Base-by-base conservation (phyloP, 2,888 invertebrate genomes). In the Hedya salicella region DNA sequence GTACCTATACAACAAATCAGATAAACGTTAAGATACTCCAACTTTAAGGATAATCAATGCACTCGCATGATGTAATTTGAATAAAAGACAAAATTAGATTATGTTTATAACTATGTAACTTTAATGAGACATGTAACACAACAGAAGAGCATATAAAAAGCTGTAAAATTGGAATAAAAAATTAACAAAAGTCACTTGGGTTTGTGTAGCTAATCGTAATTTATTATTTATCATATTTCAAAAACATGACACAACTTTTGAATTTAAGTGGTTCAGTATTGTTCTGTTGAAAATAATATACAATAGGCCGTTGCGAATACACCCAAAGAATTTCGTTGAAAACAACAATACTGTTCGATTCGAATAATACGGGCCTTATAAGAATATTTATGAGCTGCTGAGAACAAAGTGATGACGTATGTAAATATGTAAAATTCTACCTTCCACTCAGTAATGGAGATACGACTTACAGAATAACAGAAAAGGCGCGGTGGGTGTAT, bases 381-480 rank as follows among this genome's bases (percentile, higher is more conserved):
- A 62, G 62, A 53, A 46, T 62, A 53, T 62, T 44, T 62, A 62
- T 62, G 62, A 62, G 62, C 53, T 44, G 52, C 32, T 11, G 30
- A 19, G 61, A 62, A 42, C 44, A 19, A 14, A 52, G 52, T 44
- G 44, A 52, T 62, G 52, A 62, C 36, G 62, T 46, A 46, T 30
- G 42, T 56, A 30, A 44, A 44, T 39, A 53, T 46, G 53, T 53
- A 62, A 52, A 62, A 46, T 44, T 53, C 14, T 62, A 46, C 21
- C 42, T 32, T 46, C 62, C 21, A 36, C 32, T 19, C 46, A 48
- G 46, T 32, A 52, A 48, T 19, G 32, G 11, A 46, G 32, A 17
- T 30, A 30, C 21, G 9, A 40, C 42, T 56, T 56, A 56, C 39
- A 42, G 25, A 11, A 36, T 36, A 36, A 54, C 11, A 42, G 40